Percentiles rank a stretch among this genome's conserved stretches.
Conservation (phyloP, 2,113 vertebrate genomes). For the Clarias gariepinus region DNA sequence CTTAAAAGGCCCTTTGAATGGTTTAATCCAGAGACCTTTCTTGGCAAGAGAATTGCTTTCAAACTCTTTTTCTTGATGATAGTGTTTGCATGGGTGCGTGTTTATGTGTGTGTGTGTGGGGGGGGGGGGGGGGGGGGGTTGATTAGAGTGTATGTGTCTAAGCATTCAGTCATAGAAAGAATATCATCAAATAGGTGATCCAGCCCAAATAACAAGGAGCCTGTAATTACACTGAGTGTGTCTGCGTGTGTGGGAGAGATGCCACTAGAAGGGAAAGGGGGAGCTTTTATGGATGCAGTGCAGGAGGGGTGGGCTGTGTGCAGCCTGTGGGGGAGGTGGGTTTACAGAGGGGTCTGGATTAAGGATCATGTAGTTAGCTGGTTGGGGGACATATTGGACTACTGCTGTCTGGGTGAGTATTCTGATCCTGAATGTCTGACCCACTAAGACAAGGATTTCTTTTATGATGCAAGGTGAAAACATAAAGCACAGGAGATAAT, state of each 20-base stretch:
- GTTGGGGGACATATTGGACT: conserved; percentile 57
- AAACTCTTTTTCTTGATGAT: background rate
- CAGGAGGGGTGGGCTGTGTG: conserved; percentile 51
- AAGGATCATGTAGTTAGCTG: conserved; percentile 50
- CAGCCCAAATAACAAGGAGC: conserved; percentile 53
- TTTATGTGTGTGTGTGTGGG: conserved; percentile 9
- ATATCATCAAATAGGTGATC: conserved; percentile 64
- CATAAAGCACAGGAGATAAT: conserved; percentile 64
- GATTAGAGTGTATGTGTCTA: conserved; percentile 39
- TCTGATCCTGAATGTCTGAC: conserved; percentile 67
- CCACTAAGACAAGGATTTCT: conserved; percentile 66
- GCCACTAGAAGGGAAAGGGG: conserved; percentile 44
- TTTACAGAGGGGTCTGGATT: conserved; percentile 61
- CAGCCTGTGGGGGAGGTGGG: conserved; percentile 48
- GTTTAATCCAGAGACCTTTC: conserved; percentile 7
- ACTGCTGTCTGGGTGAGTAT: conserved; percentile 51
- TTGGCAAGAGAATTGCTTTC: conserved; percentile 28
- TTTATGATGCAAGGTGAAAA: conserved; percentile 65
- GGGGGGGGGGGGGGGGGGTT: conserved; percentile 25
- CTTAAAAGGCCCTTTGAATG: conserved; percentile 29
- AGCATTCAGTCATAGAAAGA: conserved; percentile 55
- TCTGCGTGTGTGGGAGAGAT: conserved; percentile 50
- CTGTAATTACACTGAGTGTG: conserved; percentile 68
- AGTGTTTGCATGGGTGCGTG: conserved; percentile 22
- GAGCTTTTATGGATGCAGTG: conserved; percentile 58